Conservation (phyloP, 2,797 vertebrate genomes). For the Chiroxiphia lanceolata region DNA sequence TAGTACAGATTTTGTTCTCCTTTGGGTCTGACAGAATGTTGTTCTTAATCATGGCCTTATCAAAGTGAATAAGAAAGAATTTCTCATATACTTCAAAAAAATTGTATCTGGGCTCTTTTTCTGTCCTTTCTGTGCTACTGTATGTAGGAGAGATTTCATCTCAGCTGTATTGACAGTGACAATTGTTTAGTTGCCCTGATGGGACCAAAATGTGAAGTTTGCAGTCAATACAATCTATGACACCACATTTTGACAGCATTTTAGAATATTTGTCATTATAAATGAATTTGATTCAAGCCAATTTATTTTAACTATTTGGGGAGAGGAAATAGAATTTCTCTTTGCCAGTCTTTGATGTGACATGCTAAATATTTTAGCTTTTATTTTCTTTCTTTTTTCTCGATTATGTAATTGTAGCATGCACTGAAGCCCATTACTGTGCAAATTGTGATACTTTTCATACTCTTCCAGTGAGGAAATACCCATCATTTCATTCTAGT, state of each 20-base stretch:
- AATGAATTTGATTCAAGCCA: not conserved
- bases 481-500: not conserved
- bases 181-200: not conserved
- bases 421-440: not conserved
- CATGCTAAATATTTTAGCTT: not conserved
- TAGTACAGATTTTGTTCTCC: not conserved
- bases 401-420: not conserved
- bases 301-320: not conserved
- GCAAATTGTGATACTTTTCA: not conserved
- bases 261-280: not conserved
- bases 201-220: not conserved
- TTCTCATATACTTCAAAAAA: not conserved
- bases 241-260: not conserved
- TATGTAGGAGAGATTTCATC: not conserved
- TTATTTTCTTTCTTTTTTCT: not conserved
- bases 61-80: not conserved
- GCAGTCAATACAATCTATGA: not conserved
- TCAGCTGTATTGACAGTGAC: not conserved
- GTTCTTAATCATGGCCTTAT: not conserved
- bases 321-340: not conserved
- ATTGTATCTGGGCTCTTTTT: not conserved
- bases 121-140: not conserved
- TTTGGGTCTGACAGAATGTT: not conserved
- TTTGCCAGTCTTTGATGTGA: not conserved
- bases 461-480: not conserved